Base-by-base conservation (phyloP, 2,797 vertebrate genomes). In the Apodemus agrarius region DNA sequence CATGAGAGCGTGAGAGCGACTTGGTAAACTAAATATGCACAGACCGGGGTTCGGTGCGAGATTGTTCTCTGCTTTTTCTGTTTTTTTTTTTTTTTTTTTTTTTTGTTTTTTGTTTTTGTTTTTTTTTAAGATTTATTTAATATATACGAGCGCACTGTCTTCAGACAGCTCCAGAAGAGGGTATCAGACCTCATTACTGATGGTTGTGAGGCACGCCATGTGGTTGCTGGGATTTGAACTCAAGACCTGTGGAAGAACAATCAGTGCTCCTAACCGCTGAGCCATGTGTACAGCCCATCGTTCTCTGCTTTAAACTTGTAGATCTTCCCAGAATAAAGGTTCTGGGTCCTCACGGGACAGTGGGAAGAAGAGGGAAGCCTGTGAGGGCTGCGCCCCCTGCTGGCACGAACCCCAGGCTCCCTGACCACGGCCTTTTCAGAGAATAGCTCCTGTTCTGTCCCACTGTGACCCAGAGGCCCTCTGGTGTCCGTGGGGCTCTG, bases 361-460 rank as follows among this genome's bases (percentile, higher is more conserved):
- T 12, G 6, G 4, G 57, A 31, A 2, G 57, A 14, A 19, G 22
- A 7, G 40, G 6, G 6, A 22, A 17, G 37, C 29, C 34, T 61
- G 34, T 37, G 75, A 54, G 74, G 54, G 29, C 17, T 13, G n/a
- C 3, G 31, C 19, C 74, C 46, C 46, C 65, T 19, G 86, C 22
- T 5, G 43, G 40, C 0, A 0, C 24, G 29, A 46, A 21, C 46
- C 14, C n/a, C 31, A 24, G 37, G 22, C 13, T 76, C 40, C 59
- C 83, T 2, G 13, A 52, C 43, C n/a, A 19, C 49, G 17, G 63
- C 49, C 37, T 81, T 81, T 74, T 54, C 83, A 9, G 7, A 61
- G 29, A 88, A 46, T 63, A 93, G n/a, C 29, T 26, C 26, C 78
- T 65, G 14, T 52, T 57, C 26, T 49, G 76, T 7, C 43, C 22